Conservation (phyloP, 2,113 vertebrate genomes). For the Ia io region DNA sequence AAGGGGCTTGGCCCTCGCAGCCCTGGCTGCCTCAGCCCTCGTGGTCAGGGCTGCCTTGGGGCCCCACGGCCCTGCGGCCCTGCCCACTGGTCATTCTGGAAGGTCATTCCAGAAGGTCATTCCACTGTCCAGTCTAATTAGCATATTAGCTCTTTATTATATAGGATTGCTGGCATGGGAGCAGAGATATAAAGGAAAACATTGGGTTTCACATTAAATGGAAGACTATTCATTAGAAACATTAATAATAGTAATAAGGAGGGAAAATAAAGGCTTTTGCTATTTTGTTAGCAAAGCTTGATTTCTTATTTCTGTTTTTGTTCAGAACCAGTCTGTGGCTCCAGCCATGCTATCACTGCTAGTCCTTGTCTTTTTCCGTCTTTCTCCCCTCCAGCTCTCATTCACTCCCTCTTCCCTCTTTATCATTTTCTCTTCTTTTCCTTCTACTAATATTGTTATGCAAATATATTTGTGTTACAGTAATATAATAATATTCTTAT, state of each 20-base stretch:
- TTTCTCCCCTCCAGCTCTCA: neutral
- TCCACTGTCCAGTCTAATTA: too few species aligned
- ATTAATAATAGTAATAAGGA: neutral
- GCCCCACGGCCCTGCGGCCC: too few species aligned
- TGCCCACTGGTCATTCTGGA: too few species aligned
- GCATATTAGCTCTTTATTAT: too few species aligned
- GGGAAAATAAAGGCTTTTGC: neutral
- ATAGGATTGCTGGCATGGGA: neutral
- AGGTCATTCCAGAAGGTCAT: too few species aligned
- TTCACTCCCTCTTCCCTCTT: neutral
- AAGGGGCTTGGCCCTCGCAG: too few species aligned
- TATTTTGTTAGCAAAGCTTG: slow-evolving; percentile 4
- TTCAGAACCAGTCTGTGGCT: neutral
- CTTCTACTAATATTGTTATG: neutral
- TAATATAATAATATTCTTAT: neutral
- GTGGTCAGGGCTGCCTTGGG: too few species aligned
- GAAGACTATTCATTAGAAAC: neutral
- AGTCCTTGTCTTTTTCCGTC: neutral
- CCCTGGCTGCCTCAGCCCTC: too few species aligned
- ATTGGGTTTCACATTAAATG: neutral
- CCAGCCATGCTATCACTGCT: neutral
- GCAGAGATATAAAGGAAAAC: neutral
- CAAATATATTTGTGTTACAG: neutral
- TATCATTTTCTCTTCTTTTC: neutral
- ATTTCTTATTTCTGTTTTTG: neutral